Conservation (phyloP, 2,113 vertebrate species). For the Cichladusa arquata region DNA sequence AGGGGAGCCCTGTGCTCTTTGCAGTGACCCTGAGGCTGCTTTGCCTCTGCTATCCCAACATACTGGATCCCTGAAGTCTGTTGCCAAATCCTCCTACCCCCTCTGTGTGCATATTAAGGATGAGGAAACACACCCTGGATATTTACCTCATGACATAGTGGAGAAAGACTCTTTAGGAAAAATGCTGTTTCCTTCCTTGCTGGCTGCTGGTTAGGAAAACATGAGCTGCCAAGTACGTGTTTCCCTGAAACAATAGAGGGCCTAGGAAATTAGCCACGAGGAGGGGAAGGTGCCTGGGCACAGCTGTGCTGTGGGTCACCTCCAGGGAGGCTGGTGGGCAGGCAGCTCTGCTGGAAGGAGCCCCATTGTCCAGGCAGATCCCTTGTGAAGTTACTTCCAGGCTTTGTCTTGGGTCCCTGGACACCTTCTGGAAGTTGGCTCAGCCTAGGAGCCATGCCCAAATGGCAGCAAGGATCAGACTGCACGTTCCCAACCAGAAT, state of each 20-base stretch:
- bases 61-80: background rate
- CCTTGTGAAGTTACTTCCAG: background rate
- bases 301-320: background rate
- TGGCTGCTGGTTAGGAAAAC: background rate
- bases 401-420: background rate
- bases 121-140: constrained; percentile 29
- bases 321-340: fast-evolving
- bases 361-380: background rate
- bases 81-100: background rate
- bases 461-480: background rate
- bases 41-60: background rate
- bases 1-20: background rate
- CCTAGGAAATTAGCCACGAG: background rate
- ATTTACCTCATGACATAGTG: constrained; percentile 14
- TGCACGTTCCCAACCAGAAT: fast-evolving
- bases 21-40: background rate
- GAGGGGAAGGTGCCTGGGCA: background rate
- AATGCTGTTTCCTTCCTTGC: background rate
- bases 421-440: background rate
- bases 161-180: background rate
- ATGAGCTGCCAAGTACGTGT: background rate
- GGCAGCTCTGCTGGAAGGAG: background rate
- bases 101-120: background rate
- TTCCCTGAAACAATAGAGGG: background rate
- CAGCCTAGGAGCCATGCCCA: background rate